These are phyloP conservation scores for Chironomus striatipennis DNA, from an alignment of 1,140 invertebrate species.

Conservation along the genomic window DNA sequence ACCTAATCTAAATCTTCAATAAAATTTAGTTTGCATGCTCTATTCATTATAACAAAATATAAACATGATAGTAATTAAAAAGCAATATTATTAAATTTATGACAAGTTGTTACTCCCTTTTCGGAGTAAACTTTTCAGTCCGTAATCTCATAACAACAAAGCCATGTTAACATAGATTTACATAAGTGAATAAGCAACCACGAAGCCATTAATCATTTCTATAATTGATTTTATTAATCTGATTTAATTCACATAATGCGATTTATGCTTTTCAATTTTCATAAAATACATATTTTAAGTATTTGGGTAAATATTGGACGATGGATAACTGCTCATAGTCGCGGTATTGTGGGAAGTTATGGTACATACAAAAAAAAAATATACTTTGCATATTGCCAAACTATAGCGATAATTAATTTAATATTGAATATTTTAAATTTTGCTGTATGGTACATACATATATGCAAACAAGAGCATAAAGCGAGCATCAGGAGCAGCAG, in stretches of 20 bases:
- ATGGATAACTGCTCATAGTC: too few relatives aligned
- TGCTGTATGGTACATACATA: not conserved
- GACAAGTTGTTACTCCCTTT: too few relatives aligned
- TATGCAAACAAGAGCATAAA: not conserved
- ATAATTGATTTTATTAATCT: slow-evolving; percentile 23
- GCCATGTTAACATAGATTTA: not conserved
- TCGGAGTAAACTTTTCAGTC: too few relatives aligned
- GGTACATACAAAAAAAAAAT: too few relatives aligned
- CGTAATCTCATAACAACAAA: not conserved
- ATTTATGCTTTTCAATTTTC: slow-evolving; percentile 23
- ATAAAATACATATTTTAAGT: not conserved
- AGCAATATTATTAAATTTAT: too few relatives aligned
- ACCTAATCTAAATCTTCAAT: too few relatives aligned
- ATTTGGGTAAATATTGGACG: too few relatives aligned
- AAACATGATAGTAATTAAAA: too few relatives aligned
- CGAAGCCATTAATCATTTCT: slow-evolving; percentile 15
- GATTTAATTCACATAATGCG: slow-evolving; percentile 23
- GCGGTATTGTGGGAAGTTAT: too few relatives aligned
- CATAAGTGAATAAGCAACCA: not conserved
- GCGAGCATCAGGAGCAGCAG: not conserved
- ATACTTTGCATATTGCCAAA: not conserved
- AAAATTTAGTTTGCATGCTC: too few relatives aligned
- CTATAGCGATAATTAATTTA: slow-evolving; percentile 19
- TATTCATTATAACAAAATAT: too few relatives aligned
- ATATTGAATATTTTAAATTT: slow-evolving; percentile 17